These are phyloP conservation scores for Nothura maculosa DNA, from an alignment of 2,797 vertebrate species.

Conservation along the genomic window DNA sequence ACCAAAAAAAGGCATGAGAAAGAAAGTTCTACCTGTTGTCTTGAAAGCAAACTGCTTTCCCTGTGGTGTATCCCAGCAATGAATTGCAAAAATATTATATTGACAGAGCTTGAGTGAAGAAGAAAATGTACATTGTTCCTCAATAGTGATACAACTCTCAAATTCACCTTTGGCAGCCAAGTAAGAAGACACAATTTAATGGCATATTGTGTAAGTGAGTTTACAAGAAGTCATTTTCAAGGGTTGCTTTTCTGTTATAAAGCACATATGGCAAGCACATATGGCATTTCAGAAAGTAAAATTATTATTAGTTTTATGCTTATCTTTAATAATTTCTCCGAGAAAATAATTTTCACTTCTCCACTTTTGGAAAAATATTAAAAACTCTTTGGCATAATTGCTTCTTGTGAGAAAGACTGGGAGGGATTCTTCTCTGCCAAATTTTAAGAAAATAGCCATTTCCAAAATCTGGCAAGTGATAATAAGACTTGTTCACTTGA, in stretches of 20 bases:
- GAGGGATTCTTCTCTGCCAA: neutral
- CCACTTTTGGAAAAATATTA: neutral
- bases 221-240: neutral
- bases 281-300: neutral
- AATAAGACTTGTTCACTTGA: no score
- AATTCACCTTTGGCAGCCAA: neutral
- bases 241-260: neutral
- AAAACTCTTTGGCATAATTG: neutral
- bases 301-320: neutral
- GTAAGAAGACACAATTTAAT: neutral
- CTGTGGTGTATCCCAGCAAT: neutral
- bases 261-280: neutral
- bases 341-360: neutral
- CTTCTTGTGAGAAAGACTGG: neutral
- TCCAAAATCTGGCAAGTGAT: neutral
- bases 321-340: neutral
- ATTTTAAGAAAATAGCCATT: neutral
- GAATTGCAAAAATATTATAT: neutral
- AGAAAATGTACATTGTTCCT: constrained; percentile 27
- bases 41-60: neutral
- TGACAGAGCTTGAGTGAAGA: constrained; percentile 16
- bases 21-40: neutral
- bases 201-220: neutral
- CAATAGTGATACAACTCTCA: neutral
- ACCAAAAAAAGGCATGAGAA: neutral